phyloP scores from a whole-genome alignment of 2,888 invertebrate species.

The Ellobium chinense region DNA sequence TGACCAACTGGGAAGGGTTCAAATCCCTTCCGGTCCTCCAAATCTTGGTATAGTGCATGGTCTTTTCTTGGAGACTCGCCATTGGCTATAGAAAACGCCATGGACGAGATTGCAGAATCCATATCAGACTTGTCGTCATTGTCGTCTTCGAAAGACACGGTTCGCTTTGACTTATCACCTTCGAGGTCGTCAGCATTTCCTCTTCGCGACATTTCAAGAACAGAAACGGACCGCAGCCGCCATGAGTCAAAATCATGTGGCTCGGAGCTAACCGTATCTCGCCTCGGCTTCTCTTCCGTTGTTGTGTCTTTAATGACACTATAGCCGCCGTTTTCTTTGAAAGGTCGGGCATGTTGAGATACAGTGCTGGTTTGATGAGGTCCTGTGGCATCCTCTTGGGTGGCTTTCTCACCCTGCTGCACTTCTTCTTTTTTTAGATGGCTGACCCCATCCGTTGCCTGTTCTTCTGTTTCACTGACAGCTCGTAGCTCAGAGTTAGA shows the following conservation, averaged over 20 bases:
- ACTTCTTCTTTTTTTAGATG: neutral
- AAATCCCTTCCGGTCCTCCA: neutral
- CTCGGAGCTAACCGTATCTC: neutral
- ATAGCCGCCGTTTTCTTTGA: neutral
- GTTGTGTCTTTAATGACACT: neutral
- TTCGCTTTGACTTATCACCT: neutral
- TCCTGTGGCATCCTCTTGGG: neutral
- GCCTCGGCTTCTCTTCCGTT: neutral
- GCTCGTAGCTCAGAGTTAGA: neutral
- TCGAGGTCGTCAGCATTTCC: neutral
- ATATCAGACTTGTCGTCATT: neutral
- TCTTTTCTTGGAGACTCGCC: neutral
- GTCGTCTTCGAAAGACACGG: neutral
- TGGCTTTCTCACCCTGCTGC: too few species aligned
- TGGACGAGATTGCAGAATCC: conserved; percentile 31
- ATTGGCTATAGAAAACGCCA: neutral
- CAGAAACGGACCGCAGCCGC: conserved; percentile 8
- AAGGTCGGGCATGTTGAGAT: neutral
- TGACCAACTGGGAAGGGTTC: neutral
- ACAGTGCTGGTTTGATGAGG: neutral
- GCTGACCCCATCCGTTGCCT: too few species aligned
- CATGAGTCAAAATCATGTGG: neutral
- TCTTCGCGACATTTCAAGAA: neutral
- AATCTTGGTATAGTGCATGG: neutral
- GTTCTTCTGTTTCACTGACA: neutral